Percentiles rank a stretch among this genome's conserved stretches.
phyloP scores from a whole-genome alignment of 2,113 vertebrate genomes.

The Scortum barcoo region DNA sequence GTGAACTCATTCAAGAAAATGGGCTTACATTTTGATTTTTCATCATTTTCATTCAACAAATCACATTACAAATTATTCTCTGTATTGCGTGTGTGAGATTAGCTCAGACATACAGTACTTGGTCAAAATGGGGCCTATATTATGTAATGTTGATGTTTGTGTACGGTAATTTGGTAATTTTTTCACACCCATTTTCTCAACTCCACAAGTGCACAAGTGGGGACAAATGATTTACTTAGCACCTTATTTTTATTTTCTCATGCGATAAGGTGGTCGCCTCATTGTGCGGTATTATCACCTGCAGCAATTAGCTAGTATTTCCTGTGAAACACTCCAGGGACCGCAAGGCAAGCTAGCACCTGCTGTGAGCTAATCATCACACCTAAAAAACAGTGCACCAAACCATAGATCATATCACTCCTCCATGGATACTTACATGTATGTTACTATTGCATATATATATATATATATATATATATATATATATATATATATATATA shows the following conservation, averaged over 20 bases:
- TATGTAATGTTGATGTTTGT: slow-evolving; percentile 1
- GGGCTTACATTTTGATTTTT: not conserved
- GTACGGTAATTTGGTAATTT: not conserved
- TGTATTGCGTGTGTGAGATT: not conserved
- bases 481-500: too few species aligned
- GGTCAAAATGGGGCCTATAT: not conserved
- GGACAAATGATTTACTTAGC: slow-evolving; percentile 60
- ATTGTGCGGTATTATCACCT: slow-evolving; percentile 65
- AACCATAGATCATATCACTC: slow-evolving; percentile 65
- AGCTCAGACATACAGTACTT: not conserved
- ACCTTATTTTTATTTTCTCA: slow-evolving; percentile 40
- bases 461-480: too few species aligned
- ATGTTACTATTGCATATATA: not conserved
- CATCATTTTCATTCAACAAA: not conserved
- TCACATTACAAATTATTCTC: not conserved
- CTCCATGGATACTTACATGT: slow-evolving; percentile 48
- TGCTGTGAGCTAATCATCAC: slow-evolving; percentile 69
- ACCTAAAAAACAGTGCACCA: slow-evolving; percentile 49
- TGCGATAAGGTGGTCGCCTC: slow-evolving; percentile 21
- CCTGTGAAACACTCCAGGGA: slow-evolving; percentile 66
- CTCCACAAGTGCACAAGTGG: slow-evolving; percentile 43
- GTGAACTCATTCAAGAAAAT: not conserved
- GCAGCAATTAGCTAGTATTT: slow-evolving; percentile 75
- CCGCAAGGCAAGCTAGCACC: slow-evolving; percentile 51
- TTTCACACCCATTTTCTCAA: slow-evolving; percentile 42